phyloP scores from a whole-genome alignment of 2,888 invertebrate species.

The Diaphora mendica region DNA sequence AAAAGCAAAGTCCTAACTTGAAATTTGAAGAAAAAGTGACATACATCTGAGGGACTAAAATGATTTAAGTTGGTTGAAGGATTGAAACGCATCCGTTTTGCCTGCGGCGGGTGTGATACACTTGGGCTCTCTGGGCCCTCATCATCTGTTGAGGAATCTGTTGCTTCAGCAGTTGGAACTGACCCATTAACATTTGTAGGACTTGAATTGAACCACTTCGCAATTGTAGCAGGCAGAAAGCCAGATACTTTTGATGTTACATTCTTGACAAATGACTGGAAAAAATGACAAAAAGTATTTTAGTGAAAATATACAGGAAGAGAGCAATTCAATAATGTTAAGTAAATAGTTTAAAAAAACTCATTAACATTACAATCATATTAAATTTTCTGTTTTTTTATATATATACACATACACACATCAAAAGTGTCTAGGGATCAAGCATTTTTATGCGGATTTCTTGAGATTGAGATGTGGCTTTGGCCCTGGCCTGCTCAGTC shows the following conservation, averaged over 20 bases:
- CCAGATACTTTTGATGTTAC: conserved; percentile 88
- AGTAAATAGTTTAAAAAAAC: no score
- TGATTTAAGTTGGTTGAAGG: conserved; percentile 53
- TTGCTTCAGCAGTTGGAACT: conserved; percentile 69
- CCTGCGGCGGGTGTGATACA: conserved; percentile 72
- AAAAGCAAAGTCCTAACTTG: neutral
- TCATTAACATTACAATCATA: no score
- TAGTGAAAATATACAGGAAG: no score
- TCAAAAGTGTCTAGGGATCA: no score
- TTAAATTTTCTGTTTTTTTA: no score
- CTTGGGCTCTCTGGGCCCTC: conserved; percentile 61
- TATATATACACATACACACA: no score
- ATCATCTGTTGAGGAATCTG: conserved; percentile 77
- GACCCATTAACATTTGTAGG: conserved; percentile 75
- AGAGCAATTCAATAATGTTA: no score
- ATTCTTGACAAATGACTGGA: conserved; percentile 90
- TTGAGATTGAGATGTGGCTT: no score
- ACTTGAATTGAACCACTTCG: conserved; percentile 83
- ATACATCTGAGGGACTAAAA: conserved; percentile 60
- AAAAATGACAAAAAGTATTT: conserved; percentile 38
- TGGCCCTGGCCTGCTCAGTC: no score
- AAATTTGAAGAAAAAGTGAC: conserved; percentile 28
- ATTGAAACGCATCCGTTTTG: conserved; percentile 72
- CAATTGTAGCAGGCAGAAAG: conserved; percentile 87
- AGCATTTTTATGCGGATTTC: no score